These are phyloP conservation scores for Microplitis mediator DNA, from an alignment of 1,140 invertebrate species.

Conservation along the genomic window DNA sequence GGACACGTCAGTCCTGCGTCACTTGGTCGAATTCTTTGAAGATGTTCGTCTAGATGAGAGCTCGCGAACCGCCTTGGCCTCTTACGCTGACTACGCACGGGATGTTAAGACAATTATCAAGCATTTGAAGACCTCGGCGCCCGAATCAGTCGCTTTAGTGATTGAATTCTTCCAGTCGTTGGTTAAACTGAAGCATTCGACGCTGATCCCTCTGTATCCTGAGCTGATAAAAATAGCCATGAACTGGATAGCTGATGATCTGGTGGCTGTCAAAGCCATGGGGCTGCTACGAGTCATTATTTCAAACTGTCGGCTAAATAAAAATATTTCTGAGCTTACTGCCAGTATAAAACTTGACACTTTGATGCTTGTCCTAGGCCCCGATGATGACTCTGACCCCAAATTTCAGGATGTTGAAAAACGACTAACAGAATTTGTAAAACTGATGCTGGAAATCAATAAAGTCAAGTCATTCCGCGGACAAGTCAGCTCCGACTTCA, in stretches of 20 bases:
- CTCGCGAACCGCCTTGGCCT: constrained; percentile 40
- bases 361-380: constrained; percentile 45
- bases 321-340: constrained; percentile 41
- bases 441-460: constrained; percentile 60
- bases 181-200: constrained; percentile 54
- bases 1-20: constrained; percentile 60
- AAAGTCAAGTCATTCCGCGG: constrained; percentile 46
- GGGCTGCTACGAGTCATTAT: constrained; percentile 51
- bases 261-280: constrained; percentile 54
- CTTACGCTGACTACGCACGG: constrained; percentile 46
- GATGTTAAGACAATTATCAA: constrained; percentile 47
- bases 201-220: constrained; percentile 54
- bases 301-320: constrained; percentile 41
- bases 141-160: constrained; percentile 58
- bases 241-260: constrained; percentile 53
- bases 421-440: constrained; percentile 56
- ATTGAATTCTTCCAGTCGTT: constrained; percentile 64
- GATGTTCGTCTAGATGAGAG: constrained; percentile 58
- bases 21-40: constrained; percentile 65
- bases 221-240: constrained; percentile 56
- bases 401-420: constrained; percentile 33
- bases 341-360: constrained; percentile 50
- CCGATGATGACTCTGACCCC: constrained; percentile 38
- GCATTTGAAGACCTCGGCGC: constrained; percentile 45
- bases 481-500: constrained; percentile 53